Percentiles rank a stretch among this genome's conserved stretches.
These are phyloP conservation scores for Abrostola triplasia DNA, from an alignment of 2,888 invertebrate genomes.

Conservation along the genomic window DNA sequence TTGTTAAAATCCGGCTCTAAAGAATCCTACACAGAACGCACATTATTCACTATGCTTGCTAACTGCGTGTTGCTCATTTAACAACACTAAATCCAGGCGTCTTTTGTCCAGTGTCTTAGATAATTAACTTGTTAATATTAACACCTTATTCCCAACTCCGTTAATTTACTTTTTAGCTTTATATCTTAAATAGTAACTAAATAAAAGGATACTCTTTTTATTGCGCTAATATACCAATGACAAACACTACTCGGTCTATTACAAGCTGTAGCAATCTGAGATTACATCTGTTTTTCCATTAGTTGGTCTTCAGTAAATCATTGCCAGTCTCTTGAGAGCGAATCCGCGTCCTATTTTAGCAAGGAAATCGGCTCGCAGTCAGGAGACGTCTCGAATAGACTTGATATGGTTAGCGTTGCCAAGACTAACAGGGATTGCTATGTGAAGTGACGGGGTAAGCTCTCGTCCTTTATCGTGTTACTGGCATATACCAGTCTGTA, in stretches of 20 bases:
- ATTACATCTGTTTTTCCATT: constrained; percentile 30
- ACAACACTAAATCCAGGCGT: too few relatives aligned
- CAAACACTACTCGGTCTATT: constrained; percentile 8
- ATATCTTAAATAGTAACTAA: too few relatives aligned
- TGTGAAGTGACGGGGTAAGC: constrained; percentile 7
- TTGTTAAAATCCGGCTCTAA: too few relatives aligned
- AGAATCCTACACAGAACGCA: too few relatives aligned
- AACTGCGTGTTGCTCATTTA: too few relatives aligned
- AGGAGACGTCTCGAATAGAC: constrained; percentile 8
- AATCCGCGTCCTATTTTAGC: constrained; percentile 34
- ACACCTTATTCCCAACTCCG: too few relatives aligned
- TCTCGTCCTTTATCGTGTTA: background rate
- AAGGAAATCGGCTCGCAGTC: constrained; percentile 29
- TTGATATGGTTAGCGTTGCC: constrained; percentile 2
- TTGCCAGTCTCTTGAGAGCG: constrained; percentile 39
- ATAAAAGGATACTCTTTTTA: too few relatives aligned
- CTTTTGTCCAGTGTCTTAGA: too few relatives aligned
- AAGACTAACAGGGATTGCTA: background rate
- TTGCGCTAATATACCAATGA: too few relatives aligned
- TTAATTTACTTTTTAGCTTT: too few relatives aligned
- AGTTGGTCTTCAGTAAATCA: constrained; percentile 35
- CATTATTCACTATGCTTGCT: too few relatives aligned
- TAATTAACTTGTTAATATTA: too few relatives aligned
- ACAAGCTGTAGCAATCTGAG: constrained; percentile 25
- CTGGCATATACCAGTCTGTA: background rate